These are phyloP conservation scores for Neogale vison DNA, from an alignment of 2,113 vertebrate species.

Conservation along the genomic window DNA sequence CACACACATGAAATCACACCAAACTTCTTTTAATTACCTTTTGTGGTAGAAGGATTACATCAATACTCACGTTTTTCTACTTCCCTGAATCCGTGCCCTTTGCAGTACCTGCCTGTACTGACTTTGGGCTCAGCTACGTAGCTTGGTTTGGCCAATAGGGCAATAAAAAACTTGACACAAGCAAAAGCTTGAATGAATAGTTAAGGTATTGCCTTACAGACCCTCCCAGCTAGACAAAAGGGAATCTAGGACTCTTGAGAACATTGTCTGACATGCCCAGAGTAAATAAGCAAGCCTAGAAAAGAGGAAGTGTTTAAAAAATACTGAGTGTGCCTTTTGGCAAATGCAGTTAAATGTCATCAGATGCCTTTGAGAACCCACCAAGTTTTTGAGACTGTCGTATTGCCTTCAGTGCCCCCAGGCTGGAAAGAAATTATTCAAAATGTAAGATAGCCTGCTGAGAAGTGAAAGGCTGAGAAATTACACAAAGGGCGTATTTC, in stretches of 20 bases:
- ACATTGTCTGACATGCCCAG: not conserved
- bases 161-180: not conserved
- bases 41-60: not conserved
- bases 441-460: not conserved
- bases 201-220: not conserved
- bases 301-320: not conserved
- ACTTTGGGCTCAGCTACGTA: not conserved
- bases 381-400: not conserved
- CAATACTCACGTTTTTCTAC: not conserved
- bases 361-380: not conserved
- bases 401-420: not conserved
- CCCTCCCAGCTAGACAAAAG: not conserved
- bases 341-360: not conserved
- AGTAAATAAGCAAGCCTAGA: not conserved
- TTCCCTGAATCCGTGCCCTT: not conserved
- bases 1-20: not conserved
- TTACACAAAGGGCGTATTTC: not conserved
- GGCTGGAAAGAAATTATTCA: not conserved
- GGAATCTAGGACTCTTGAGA: not conserved
- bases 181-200: not conserved
- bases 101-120: not conserved
- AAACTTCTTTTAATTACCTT: constrained; percentile 9
- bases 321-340: not conserved
- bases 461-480: not conserved
- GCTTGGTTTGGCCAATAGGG: not conserved